These are phyloP conservation scores for Drosophila teissieri DNA, from an alignment of 1,140 invertebrate species.

Conservation along the genomic window DNA sequence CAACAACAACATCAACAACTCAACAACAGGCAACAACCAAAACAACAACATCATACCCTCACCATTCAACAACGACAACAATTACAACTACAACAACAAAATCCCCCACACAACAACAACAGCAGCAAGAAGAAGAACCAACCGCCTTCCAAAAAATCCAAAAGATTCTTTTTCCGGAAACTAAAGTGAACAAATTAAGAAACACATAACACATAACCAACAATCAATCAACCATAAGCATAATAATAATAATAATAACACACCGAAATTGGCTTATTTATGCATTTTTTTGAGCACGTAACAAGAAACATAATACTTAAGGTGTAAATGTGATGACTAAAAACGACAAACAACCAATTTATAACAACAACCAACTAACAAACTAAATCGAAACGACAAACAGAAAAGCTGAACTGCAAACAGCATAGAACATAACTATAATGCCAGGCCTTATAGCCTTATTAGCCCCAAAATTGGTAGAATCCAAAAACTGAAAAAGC, in stretches of 20 bases:
- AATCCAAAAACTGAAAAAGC: slow-evolving; percentile 11
- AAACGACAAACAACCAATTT: slow-evolving; percentile 4
- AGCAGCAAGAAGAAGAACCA: slow-evolving; percentile 11
- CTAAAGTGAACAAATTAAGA: slow-evolving; percentile 1
- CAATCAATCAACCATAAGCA: no score
- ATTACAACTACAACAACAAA: slow-evolving; percentile 4
- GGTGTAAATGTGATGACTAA: slow-evolving; percentile 34
- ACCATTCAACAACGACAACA: slow-evolving; percentile 26
- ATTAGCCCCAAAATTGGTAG: slow-evolving; percentile 17
- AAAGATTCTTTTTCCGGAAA: slow-evolving; percentile 8
- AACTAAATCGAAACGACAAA: background rate
- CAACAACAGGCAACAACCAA: slow-evolving; percentile 2
- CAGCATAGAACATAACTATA: background rate
- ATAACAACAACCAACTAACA: slow-evolving; percentile 3
- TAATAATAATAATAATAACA: slow-evolving; percentile 7
- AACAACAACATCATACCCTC: slow-evolving; percentile 14
- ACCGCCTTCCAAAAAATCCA: background rate
- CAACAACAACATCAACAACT: slow-evolving; percentile 2
- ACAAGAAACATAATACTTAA: slow-evolving; percentile 41
- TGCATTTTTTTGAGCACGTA: slow-evolving; percentile 79
- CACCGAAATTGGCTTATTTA: slow-evolving; percentile 54
- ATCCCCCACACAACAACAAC: slow-evolving; percentile 13
- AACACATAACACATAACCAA: slow-evolving; percentile 18
- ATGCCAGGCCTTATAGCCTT: slow-evolving; percentile 19
- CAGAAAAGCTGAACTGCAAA: background rate